Evolutionary conservation across 2,888 invertebrate species (phyloP), one percentile per base, ranked within the genome.

Genomic region (Harpalus rubripes): DNA sequence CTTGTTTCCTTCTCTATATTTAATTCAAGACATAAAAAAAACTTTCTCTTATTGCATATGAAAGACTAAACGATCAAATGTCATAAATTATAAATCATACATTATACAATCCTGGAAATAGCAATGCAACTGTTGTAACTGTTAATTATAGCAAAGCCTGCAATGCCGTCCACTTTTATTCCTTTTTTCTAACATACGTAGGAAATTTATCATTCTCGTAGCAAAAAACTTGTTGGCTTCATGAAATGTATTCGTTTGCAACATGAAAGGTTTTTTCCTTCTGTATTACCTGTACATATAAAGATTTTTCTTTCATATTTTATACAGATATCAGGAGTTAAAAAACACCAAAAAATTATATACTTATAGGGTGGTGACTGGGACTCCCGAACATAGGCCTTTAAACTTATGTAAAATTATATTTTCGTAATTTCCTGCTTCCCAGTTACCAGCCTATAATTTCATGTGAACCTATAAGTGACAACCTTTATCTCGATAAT

Each of bases 241-340:
- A 7, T 26, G 63, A 63, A 63, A 18, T 63, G n/a, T 15, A 22
- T 52, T 52, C 44, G 44, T 12, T 52, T 52, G 12, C 12, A 52
- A 59, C 63, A 91, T 32, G 5, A 52, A 3, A 12, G 0, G 4
- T 10, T 10, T 10, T 32, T 32, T 1, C 6, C 3, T 32, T 5
- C 32, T 32, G 5, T 32, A 32, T 32, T 32, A 32, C 4, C 4
- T 32, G 6, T 22, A 32, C 32, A 32, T 32, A 5, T 32, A 32
- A 32, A 32, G 32, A 32, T 6, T 32, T 32, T 32, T 32, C 1
- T 22, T 22, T 22, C 22, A 22, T 2, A 22, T 22, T 32, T 32
- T 32, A 1, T 3, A 32, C 3, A 32, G 32, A 22, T 2, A 22
- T 22, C 1, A 22, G 0, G 5, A 4, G 32, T 32, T 32, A 5